A percentile compares a stretch with the other conserved stretches of the same genome.
Conservation (phyloP, 2,888 invertebrate species). For the Epirrita christyi region DNA sequence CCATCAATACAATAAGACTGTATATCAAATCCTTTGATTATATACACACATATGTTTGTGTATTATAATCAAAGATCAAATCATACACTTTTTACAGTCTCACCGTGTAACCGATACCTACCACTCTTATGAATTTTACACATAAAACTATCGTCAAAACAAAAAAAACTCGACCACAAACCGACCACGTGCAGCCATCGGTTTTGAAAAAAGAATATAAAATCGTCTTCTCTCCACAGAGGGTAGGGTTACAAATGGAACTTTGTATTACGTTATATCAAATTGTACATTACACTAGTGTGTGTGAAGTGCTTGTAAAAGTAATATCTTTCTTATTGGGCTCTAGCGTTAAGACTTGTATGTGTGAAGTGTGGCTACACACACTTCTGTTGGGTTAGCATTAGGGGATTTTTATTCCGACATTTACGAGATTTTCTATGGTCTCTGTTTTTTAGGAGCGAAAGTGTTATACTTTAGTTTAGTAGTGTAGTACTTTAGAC, state of each 20-base stretch:
- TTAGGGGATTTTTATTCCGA: conserved; percentile 37
- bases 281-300: conserved; percentile 34
- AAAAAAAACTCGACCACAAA: conserved; percentile 74
- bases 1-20: not conserved
- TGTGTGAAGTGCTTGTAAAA: conserved; percentile 16
- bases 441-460: conserved; percentile 20
- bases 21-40: too few relatives aligned
- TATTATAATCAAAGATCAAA: too few relatives aligned
- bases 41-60: too few relatives aligned
- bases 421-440: conserved; percentile 41
- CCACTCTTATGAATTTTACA: conserved; percentile 69
- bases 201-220: conserved; percentile 68
- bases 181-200: conserved; percentile 79
- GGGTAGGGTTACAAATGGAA: conserved; percentile 80
- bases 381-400: conserved; percentile 45
- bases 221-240: conserved; percentile 64
- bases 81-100: conserved; percentile 5
- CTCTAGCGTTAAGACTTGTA: conserved; percentile 35
- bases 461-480: conserved; percentile 27
- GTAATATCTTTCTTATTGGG: not conserved
- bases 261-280: conserved; percentile 66
- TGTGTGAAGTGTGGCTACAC: conserved; percentile 51
- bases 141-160: conserved; percentile 74
- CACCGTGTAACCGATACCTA: conserved; percentile 61
- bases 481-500: too few relatives aligned